Evolutionary conservation across 2,888 invertebrate genomes (phyloP), one percentile per base, ranked within the genome.

Genomic region (Polymixis flavicincta): DNA sequence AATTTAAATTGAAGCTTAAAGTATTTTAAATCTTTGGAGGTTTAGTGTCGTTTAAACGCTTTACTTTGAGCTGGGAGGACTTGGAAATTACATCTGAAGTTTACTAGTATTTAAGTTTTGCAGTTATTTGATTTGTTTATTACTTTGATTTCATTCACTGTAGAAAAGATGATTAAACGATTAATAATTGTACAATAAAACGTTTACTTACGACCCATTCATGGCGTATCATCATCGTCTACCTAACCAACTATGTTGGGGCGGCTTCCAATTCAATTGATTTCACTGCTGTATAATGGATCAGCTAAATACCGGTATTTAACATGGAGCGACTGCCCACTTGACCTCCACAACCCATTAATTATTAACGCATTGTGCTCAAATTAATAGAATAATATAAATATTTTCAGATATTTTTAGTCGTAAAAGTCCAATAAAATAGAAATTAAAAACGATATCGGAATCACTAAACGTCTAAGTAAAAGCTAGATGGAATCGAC

Each of bases 1-100:
- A 70, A 70, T 72, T 59, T 14, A 63, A 84, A 80, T 71, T 60
- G 50, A n/a, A 67, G 14, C 71, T 71, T 70, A 64, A 69, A 59
- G 32, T 71, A 45, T 67, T 82, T 52, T 14, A 50, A 63, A 68
- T 79, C 64, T 68, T 83, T 65, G n/a, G 28, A 66, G 32, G 42
- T 61, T 65, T 60, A 60, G 17, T 54, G 42, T 59, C 14, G 4
- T 32, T 69, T 25, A 54, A 66, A 45, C 69, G 28, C 55, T 73
- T 55, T 37, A 50, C 25, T 71, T 66, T 2, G 19, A 17, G n/a
- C 45, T 81, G 76, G 14, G 42, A 19, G 37, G 37, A 42, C 5
- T 71, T 54, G 25, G 28, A 9, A 74, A 37, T 73, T 54, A 14
- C 42, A 22, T 61, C 17, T 32, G 32, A 70, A 70, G 32, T 77